These are phyloP conservation scores for Subacronicta megacephala DNA, from an alignment of 2,888 invertebrate species.

Conservation along the genomic window DNA sequence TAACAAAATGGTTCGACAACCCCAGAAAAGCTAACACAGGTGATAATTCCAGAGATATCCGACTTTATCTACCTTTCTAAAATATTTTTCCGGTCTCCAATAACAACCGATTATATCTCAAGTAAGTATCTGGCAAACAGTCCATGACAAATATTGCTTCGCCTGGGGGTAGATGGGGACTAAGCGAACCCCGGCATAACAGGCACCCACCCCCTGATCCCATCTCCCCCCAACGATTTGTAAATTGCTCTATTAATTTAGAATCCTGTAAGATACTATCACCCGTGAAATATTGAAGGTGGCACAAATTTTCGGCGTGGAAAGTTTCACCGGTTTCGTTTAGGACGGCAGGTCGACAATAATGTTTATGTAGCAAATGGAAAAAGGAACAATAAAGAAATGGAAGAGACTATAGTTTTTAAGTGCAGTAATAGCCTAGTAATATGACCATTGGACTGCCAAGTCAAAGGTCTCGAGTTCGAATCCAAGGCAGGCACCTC, in stretches of 20 bases:
- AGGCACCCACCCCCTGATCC: constrained; percentile 37
- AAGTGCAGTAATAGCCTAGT: no score
- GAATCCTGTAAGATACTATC: constrained; percentile 67
- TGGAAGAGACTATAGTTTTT: neutral
- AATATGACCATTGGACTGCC: no score
- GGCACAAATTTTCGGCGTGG: constrained; percentile 22
- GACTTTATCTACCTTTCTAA: constrained; percentile 40
- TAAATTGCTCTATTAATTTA: constrained; percentile 75
- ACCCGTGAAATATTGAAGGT: constrained; percentile 63
- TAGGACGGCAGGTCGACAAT: constrained; percentile 7
- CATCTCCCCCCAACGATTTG: constrained; percentile 68
- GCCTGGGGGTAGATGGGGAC: constrained; percentile 33
- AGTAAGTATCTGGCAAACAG: constrained; percentile 42
- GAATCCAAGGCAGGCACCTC: no score
- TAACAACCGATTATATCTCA: constrained; percentile 51
- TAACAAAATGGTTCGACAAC: neutral
- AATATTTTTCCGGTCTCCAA: constrained; percentile 43
- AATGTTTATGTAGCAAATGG: neutral
- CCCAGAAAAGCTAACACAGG: neutral
- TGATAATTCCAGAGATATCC: constrained; percentile 26
- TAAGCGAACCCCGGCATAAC: constrained; percentile 24
- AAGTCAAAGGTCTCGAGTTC: no score
- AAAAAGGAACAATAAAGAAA: constrained; percentile 2
- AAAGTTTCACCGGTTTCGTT: constrained; percentile 18
- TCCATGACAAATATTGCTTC: constrained; percentile 42